Base-by-base conservation (phyloP, 1,140 invertebrate species). In the Diorhabda sublineata region DNA sequence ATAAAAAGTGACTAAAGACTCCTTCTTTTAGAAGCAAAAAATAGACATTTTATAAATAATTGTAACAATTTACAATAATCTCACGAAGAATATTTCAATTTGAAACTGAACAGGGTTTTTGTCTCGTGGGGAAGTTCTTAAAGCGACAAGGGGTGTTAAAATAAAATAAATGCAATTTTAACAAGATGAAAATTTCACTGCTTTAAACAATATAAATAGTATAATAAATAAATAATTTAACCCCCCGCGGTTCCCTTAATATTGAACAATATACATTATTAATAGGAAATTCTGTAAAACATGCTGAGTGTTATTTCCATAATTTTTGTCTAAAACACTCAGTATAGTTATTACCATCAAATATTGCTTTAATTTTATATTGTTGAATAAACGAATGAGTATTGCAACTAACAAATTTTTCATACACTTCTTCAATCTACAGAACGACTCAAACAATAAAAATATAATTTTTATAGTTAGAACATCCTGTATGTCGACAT, bases 21-120 rank as follows among this genome's bases (percentile, higher is more conserved):
- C 45, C 45, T 45, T 26, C 11, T 52, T 26, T 41, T 56, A 64
- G 9, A 64, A 69, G 68, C 60, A 69, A 69, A 61, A 11, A 59
- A 68, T 45, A 47, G 6, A 52, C 47, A 52, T 8, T 52, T 62
- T n/a, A 59, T 63, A 63, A 69, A 58, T 42, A 68, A 8, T 61
- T 9, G 52, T 61, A 58, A 59, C 45, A 52, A 52, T 52, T 52
- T 52, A 52, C 47, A 52, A 8, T 52, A 52, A 52, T 52, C 47
- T 52, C 47, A 52, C n/a, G n/a, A n/a, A 52, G 47, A 52, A 52
- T 52, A 52, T 52, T 52, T 52, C 47, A 26, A 42, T 65, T 47
- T 11, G 9, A 43, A 67, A 52, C 47, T 26, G 26, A 26, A 26
- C 26, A 26, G 26, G 26, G 26, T 26, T 26, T 26, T 26, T 26